phyloP scores from a whole-genome alignment of 2,797 vertebrate genomes.

The Picus viridis region DNA sequence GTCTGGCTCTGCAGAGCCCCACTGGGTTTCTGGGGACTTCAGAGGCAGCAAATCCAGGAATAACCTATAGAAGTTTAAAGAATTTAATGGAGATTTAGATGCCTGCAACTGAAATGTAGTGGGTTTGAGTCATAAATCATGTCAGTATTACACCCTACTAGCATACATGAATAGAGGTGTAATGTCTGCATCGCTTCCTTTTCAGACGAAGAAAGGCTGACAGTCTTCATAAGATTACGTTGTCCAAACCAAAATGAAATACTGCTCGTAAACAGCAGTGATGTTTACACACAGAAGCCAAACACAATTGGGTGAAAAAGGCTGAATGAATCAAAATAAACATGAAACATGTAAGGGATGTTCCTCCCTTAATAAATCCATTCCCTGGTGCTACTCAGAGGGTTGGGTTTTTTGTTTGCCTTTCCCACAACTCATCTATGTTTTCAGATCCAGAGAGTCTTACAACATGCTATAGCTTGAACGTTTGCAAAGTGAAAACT shows the following conservation, averaged over 20 bases:
- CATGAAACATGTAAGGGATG: neutral
- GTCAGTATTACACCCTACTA: neutral
- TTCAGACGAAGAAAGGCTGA: neutral
- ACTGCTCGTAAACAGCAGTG: neutral
- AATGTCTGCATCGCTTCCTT: neutral
- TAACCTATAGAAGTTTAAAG: neutral
- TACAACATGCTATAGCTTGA: neutral
- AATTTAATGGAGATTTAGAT: constrained; percentile 3
- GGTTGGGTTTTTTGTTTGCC: neutral
- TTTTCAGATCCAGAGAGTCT: neutral
- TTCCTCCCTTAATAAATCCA: neutral
- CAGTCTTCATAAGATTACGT: neutral
- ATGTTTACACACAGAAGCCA: neutral
- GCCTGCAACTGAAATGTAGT: neutral
- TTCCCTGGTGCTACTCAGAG: neutral
- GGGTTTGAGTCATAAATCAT: neutral
- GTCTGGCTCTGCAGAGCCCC: neutral
- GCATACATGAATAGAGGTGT: neutral
- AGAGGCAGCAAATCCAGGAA: neutral
- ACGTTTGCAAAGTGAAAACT: constrained; percentile 6
- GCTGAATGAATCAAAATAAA: neutral
- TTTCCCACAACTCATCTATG: constrained; percentile 24
- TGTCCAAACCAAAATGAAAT: neutral
- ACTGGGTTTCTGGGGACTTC: neutral
- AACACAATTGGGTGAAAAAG: neutral